Conservation (phyloP, 2,888 invertebrate genomes). For the Limnephilus marmoratus region DNA sequence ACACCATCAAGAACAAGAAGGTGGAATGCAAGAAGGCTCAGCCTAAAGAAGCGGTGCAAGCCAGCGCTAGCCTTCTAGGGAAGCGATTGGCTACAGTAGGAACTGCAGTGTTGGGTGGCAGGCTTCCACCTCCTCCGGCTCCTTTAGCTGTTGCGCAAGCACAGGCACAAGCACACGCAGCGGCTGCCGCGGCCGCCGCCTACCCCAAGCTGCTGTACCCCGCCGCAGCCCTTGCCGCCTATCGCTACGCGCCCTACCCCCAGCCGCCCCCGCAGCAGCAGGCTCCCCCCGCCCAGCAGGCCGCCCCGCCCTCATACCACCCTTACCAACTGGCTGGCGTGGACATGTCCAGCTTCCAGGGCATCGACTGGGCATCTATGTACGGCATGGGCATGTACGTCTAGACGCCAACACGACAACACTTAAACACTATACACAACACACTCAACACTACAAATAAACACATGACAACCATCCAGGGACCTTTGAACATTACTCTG, state of each 20-base stretch:
- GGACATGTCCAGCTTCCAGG: constrained; percentile 95
- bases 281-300: constrained; percentile 79
- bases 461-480: not conserved
- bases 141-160: constrained; percentile 77
- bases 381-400: constrained; percentile 96
- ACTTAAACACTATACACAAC: not conserved
- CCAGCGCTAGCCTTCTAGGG: constrained; percentile 84
- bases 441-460: not conserved
- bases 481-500: not conserved
- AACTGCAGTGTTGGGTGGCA: constrained; percentile 78
- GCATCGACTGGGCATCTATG: constrained; percentile 94
- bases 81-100: constrained; percentile 78
- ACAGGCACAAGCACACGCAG: constrained; percentile 73
- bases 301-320: constrained; percentile 84
- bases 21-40: constrained; percentile 94
- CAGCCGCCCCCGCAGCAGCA: constrained; percentile 77
- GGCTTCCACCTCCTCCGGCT: constrained; percentile 76
- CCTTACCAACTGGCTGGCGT: constrained; percentile 91
- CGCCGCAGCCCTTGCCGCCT: constrained; percentile 73
- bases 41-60: constrained; percentile 92
- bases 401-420: constrained; percentile 70
- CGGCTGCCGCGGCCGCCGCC: constrained; percentile 74
- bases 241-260: constrained; percentile 76
- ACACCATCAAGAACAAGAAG: constrained; percentile 94
- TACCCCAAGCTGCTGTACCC: constrained; percentile 69